Evolutionary conservation across 2,888 invertebrate genomes (phyloP), one percentile per base, ranked within the genome.

Genomic region (Noctuana brunneofusca): DNA sequence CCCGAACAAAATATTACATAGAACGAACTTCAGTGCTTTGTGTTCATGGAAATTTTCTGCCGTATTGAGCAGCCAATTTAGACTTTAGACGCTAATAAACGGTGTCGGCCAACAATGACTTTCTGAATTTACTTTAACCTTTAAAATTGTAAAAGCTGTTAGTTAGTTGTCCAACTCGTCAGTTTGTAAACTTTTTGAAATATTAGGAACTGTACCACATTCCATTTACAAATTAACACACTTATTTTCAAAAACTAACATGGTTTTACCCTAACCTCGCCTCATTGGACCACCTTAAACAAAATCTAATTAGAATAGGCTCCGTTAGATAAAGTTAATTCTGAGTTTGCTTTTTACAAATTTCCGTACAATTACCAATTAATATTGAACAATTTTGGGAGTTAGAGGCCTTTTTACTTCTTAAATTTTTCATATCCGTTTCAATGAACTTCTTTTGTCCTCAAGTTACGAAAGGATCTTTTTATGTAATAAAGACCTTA

Each of bases 1-100:
- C 75, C 66, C 66, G 75, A 80, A 78, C 78, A 84, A 84, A 87
- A 87, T 85, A 86, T 82, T 81, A 80, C 77, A 72, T 79, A 65
- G 71, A 22, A 18, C 46, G 20, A 18, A 43, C 41, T 43, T 4
- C 48, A 22, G 6, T 48, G 49, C 49, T 49, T 49, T 27, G 27
- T 49, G 24, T 14, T 49, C 14, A 49, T 27, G 49, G 24, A 24
- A 49, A 49, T 27, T 49, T 49, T 27, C 22, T 22, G 41, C 38
- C 16, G 18, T 18, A 1, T 9, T 18, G 16, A 43, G 6, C 16
- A 18, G 16, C 41, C 24, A 76, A 77, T 79, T 78, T 73, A 68
- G 73, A 73, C 73, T 71, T 74, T 68, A 65, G 71, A 66, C 68
- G 64, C 69, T 68, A 58, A 58, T 58, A 58, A 58, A 50, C n/a